A percentile compares a stretch with the other conserved stretches of the same genome.
phyloP scores from a whole-genome alignment of 2,113 vertebrate species.

The Sylvia atricapilla region DNA sequence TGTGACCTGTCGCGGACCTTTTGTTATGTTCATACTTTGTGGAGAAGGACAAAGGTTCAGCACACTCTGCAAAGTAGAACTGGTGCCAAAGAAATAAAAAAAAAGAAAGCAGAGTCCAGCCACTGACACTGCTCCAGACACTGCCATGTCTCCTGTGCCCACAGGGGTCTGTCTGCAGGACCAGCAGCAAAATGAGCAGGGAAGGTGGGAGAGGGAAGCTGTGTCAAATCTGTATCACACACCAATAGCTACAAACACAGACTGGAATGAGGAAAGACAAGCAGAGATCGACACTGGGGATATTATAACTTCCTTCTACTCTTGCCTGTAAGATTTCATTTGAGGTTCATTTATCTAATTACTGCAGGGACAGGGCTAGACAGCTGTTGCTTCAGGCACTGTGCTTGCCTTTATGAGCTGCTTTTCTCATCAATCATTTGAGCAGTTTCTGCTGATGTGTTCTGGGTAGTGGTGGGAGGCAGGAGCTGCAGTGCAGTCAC shows the following conservation, averaged over 20 bases:
- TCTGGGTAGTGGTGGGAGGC: neutral
- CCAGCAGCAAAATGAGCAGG: neutral
- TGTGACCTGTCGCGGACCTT: neutral
- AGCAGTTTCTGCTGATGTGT: constrained; percentile 6
- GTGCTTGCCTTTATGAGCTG: constrained; percentile 34
- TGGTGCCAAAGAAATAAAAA: neutral
- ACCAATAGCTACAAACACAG: neutral
- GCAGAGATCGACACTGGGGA: neutral
- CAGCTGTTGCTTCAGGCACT: constrained; percentile 54
- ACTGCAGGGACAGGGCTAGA: neutral
- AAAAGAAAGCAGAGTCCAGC: neutral
- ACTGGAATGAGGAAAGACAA: neutral
- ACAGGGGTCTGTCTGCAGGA: neutral
- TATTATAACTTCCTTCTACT: neutral
- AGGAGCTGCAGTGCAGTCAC: neutral
- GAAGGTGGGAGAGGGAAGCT: neutral
- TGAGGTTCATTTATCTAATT: constrained; percentile 53
- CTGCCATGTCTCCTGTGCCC: neutral
- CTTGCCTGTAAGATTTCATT: neutral
- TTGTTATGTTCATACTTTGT: neutral
- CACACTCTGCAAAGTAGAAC: neutral
- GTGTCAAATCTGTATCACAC: neutral
- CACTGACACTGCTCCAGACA: too few species aligned
- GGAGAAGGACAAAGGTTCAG: constrained; percentile 19
- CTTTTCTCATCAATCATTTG: constrained; percentile 61